Evolutionary conservation across 2,888 invertebrate species (phyloP), one percentile per base, ranked within the genome.

Genomic region (Trichopria drosophilae): DNA sequence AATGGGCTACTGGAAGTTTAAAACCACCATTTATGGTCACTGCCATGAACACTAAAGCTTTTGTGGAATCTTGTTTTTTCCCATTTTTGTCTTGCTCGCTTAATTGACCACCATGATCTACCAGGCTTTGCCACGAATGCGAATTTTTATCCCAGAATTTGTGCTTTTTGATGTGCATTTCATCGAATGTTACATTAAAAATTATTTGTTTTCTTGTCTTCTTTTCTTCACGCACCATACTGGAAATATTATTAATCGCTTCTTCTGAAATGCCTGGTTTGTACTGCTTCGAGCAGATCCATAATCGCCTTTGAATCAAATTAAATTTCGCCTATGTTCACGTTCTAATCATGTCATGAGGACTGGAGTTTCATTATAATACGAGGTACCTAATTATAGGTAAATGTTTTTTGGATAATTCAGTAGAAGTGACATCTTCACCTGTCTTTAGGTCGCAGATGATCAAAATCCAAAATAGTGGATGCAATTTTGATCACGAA

Each of bases 101-200:
- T 7, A 53, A 12, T 26, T 58, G 52, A 4, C 45, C 44, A 4
- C 46, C 53, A 1, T 43, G 54, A 44, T 56, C 53, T 6, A 50
- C 54, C 4, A 50, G 28, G 9, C 56, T 52, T 12, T 53, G 42
- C 46, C 46, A 51, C 1, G 20, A 12, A n/a, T 49, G 40, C 2
- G 46, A 19, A 15, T 36, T 48, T 29, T 34, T 47, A 28, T 32
- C 16, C 26, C 29, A 46, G 6, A 36, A 15, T 28, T 3, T 16
- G 19, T 24, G 35, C 29, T 58, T 20, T 44, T 49, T 58, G 22
- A 55, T 58, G 31, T 41, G 24, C 43, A 57, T 53, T 20, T 57
- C 54, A 47, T 59, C 57, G 22, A 52, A 54, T 10, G 47, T 51
- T 3, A 57, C 6, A 50, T 47, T 54, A 42, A 57, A 59, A 48